These are phyloP conservation scores for Odocoileus hemionus DNA, from an alignment of 2,113 vertebrate species.

Conservation along the genomic window DNA sequence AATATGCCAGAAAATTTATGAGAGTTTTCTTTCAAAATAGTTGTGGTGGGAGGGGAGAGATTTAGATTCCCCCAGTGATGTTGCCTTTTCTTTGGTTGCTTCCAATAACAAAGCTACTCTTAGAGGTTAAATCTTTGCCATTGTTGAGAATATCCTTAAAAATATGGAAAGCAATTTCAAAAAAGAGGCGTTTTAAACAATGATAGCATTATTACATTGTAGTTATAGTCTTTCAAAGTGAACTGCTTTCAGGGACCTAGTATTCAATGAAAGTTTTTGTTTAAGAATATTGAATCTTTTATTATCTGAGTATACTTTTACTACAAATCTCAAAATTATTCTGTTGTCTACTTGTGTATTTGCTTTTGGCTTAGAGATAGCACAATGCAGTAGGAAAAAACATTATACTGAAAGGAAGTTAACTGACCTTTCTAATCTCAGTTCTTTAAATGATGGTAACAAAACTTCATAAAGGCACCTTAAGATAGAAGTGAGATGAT, in stretches of 20 bases:
- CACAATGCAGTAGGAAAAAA: neutral
- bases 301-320: neutral
- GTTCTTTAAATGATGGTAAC: neutral
- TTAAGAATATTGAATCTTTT: neutral
- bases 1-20: neutral
- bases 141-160: neutral
- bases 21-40: slow-evolving; percentile 33
- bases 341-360: neutral
- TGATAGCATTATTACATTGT: neutral
- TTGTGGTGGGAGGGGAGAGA: neutral
- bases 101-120: neutral
- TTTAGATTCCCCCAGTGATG: neutral
- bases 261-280: neutral
- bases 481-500: neutral
- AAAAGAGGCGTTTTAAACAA: neutral
- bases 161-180: neutral
- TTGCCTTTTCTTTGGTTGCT: neutral
- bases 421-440: neutral
- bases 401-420: neutral
- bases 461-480: neutral
- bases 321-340: neutral
- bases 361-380: neutral
- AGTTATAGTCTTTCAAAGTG: neutral
- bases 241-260: neutral
- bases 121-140: neutral